A percentile compares a stretch with the other conserved stretches of the same genome.
These are phyloP conservation scores for Sinodicranocentrus sp. DNA, from an alignment of 2,888 invertebrate genomes.

Conservation along the genomic window DNA sequence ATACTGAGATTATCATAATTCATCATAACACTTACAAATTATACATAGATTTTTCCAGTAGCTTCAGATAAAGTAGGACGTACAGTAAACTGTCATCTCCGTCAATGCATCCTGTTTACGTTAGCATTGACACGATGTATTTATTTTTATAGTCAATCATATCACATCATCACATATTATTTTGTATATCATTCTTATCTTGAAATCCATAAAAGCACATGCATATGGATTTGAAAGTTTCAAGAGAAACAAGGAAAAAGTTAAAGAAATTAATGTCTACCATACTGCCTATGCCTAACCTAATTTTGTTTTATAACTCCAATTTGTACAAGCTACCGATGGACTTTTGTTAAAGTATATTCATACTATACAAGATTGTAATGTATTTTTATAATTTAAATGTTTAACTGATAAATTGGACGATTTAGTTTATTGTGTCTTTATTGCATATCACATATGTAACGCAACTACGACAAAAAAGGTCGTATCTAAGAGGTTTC, in stretches of 20 bases:
- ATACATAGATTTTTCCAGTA: neutral
- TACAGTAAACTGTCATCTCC: neutral
- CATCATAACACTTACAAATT: too few relatives aligned
- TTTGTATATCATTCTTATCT: neutral
- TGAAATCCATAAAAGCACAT: too few relatives aligned
- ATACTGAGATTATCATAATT: too few relatives aligned
- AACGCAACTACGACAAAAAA: neutral
- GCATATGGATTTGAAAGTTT: neutral
- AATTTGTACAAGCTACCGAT: neutral
- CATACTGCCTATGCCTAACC: too few relatives aligned
- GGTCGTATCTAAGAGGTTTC: neutral
- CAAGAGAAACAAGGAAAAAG: neutral
- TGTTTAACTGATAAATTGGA: too few relatives aligned
- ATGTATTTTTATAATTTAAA: too few relatives aligned
- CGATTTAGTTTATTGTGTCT: conserved; percentile 4
- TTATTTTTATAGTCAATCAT: conserved; percentile 54
- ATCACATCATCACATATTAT: conserved; percentile 27
- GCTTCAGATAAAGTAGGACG: neutral
- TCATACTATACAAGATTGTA: too few relatives aligned
- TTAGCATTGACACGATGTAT: neutral
- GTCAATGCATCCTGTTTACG: conserved; percentile 6
- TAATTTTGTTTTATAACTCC: too few relatives aligned
- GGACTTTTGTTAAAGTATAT: neutral
- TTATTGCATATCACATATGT: neutral
- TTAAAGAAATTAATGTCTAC: too few relatives aligned